Base-by-base conservation (phyloP, 2,888 invertebrate species). In the Cheilosia pagana region DNA sequence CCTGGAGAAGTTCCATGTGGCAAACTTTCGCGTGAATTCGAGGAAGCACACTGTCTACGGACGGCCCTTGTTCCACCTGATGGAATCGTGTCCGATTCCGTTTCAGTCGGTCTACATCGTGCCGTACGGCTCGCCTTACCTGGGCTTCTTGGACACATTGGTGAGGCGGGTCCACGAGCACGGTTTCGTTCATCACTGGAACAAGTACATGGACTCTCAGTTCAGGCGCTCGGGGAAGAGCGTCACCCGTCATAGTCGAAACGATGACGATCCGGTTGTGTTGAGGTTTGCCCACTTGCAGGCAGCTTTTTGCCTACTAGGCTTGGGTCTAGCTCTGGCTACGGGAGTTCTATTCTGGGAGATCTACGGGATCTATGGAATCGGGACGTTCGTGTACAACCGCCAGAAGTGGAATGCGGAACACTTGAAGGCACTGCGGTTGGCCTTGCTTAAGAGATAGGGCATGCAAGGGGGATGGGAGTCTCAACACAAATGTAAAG, bases 41-140 rank as follows among this genome's bases (percentile, higher is more conserved):
- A 88, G 89, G 2, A 83, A 82, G 1, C 90, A 92, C 39, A 87
- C 88, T 41, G 28, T 87, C 14, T 87, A 91, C 35, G 93, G 93
- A 0, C 92, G 92, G 45, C 92, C 93, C 0, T 45, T 93, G 0
- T 94, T 91, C 81, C 93, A 94, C 87, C 90, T 92, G 0, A 92
- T 93, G 88, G 86, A 88, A 8, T 92, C 93, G 31, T 94, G 94
- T 87, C 93, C 94, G 14, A 91, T 94, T 0, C 94, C 94, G 0
- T 93, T 93, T 88, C 92, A 92, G 19, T 92, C 93, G 0, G 94
- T 94, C 0, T 94, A 93, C 78, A 93, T 93, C 0, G 89, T 94
- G 10, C 92, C 93, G n/a, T 93, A 93, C 85, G 94, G 94, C 1
- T 94, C 94, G 35, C 94, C 94, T 0, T 94, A 93, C 88, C 88